phyloP scores from a whole-genome alignment of 2,797 vertebrate species.

The Halcyon badia region DNA sequence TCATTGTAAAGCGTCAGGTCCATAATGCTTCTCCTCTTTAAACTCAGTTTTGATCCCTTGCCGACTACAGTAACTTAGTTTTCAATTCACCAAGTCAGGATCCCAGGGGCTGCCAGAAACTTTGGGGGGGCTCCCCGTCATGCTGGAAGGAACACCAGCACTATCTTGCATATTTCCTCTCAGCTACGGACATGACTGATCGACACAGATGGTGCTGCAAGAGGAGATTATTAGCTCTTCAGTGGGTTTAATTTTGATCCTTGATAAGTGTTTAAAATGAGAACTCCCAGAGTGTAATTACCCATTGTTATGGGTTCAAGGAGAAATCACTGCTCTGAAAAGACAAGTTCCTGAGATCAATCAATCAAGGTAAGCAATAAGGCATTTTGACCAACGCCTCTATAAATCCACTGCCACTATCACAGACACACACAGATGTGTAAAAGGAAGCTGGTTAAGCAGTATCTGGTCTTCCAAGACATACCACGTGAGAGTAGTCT shows the following conservation, averaged over 20 bases:
- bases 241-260: conserved; percentile 54
- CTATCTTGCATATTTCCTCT: conserved; percentile 39
- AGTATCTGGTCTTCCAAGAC: background rate
- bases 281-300: conserved; percentile 22
- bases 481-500: background rate
- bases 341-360: background rate
- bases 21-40: conserved; percentile 18
- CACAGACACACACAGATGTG: background rate
- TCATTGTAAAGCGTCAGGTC: background rate
- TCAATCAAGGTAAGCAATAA: background rate
- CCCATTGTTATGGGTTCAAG: conserved; percentile 19
- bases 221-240: conserved; percentile 58
- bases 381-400: background rate
- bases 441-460: background rate
- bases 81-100: background rate
- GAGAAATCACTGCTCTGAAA: background rate
- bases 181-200: conserved; percentile 24
- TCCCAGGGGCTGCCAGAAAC: conserved; percentile 24
- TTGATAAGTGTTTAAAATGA: conserved; percentile 58
- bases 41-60: conserved; percentile 16
- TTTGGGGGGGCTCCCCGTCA: accelerated
- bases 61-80: conserved; percentile 21
- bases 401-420: background rate
- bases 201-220: conserved; percentile 58
- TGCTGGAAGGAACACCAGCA: background rate